These are phyloP conservation scores for Acleris literana DNA, from an alignment of 2,888 invertebrate species.

Conservation along the genomic window DNA sequence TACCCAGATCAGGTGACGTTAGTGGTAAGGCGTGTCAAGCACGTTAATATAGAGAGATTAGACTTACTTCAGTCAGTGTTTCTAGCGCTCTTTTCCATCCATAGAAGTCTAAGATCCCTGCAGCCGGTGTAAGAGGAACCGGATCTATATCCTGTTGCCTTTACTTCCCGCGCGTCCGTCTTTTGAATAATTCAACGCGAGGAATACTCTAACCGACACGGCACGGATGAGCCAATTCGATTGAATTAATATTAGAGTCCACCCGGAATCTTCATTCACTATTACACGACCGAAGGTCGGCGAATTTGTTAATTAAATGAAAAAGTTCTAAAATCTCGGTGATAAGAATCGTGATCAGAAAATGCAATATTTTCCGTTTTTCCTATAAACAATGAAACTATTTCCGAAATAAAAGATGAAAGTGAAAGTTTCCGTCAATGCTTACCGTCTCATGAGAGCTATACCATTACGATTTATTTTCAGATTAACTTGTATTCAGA, in stretches of 20 bases:
- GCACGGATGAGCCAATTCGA: constrained; percentile 27
- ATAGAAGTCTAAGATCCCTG: background rate
- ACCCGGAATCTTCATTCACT: constrained; percentile 1
- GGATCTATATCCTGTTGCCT: constrained; percentile 74
- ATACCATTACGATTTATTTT: background rate
- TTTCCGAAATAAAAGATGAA: too few species aligned
- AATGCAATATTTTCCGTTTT: too few species aligned
- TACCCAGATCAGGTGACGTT: background rate
- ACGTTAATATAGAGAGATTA: too few species aligned
- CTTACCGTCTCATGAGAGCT: background rate
- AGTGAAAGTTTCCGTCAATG: background rate
- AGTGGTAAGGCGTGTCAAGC: background rate
- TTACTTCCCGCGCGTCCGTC: constrained; percentile 55
- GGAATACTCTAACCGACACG: constrained; percentile 44
- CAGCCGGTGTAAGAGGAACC: constrained; percentile 54
- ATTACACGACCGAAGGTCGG: constrained; percentile 6
- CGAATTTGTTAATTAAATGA: constrained; percentile 11
- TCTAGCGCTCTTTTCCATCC: too few species aligned
- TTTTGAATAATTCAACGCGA: constrained; percentile 67
- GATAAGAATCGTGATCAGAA: too few species aligned
- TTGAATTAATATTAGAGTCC: constrained; percentile 33
- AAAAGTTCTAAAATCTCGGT: background rate
- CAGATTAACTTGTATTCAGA: background rate
- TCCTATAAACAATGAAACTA: too few species aligned
- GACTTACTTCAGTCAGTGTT: too few species aligned